Evolutionary conservation across 2,888 invertebrate species (phyloP).

Genomic region (Melanostoma scalare): DNA sequence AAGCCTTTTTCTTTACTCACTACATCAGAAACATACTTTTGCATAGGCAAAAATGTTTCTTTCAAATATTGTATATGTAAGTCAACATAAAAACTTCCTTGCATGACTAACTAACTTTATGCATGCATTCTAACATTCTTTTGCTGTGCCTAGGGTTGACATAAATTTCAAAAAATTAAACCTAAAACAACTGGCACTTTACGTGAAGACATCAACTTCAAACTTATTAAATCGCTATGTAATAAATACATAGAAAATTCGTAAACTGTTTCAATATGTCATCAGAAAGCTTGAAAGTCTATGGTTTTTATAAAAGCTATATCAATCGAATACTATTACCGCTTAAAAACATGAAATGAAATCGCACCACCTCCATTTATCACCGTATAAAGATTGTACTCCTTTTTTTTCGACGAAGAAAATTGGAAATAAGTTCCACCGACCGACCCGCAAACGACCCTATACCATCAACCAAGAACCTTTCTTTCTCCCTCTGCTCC

Average conservation of each 20-base stretch:
- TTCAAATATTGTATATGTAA: too few relatives aligned
- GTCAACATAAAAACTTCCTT: not conserved
- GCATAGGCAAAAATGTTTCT: too few relatives aligned
- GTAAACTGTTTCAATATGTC: not conserved
- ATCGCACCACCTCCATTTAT: constrained; percentile 66
- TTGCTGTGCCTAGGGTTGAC: too few relatives aligned
- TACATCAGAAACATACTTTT: too few relatives aligned
- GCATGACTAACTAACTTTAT: too few relatives aligned
- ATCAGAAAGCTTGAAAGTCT: constrained; percentile 26
- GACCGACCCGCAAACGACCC: constrained; percentile 34
- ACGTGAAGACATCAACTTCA: not conserved
- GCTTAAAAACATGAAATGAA: constrained; percentile 56
- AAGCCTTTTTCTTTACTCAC: too few relatives aligned
- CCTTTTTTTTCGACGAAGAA: constrained; percentile 15
- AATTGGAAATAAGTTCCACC: constrained; percentile 49
- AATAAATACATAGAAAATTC: constrained; percentile 25
- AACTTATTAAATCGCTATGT: constrained; percentile 40
- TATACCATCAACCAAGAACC: not conserved
- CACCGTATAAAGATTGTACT: constrained; percentile 41
- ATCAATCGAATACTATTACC: constrained; percentile 43
- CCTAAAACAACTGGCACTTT: too few relatives aligned
- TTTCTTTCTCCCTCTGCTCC: not conserved
- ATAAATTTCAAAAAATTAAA: too few relatives aligned
- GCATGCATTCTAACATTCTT: too few relatives aligned
- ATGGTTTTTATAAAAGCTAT: constrained; percentile 42